Evolutionary conservation across 2,797 vertebrate genomes (phyloP), one percentile per base, ranked within the genome.

Genomic region (Avahi laniger): DNA sequence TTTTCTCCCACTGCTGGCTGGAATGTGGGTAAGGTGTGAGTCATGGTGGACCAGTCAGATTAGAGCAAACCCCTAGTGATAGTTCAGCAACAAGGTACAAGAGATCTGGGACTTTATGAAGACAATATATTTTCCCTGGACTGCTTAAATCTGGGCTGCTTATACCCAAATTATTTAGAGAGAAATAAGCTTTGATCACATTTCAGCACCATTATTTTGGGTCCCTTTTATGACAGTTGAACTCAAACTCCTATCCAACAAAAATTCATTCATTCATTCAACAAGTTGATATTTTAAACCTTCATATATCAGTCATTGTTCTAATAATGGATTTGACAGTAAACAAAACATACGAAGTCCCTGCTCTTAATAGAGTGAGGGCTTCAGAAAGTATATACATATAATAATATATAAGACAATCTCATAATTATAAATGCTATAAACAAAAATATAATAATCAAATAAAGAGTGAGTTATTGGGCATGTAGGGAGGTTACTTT

Each of bases 201-300:
- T 41, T 85, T 73, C 82, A 48, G 24, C 22, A 10, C 54, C 70
- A 73, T 89, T 61, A 67, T 65, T 89, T 75, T 54, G 24, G 2
- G 5, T 87, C 9, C 30, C 22, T 80, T 59, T 86, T 72, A 57
- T 57, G 43, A 18, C 24, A 65, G 38, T 1, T 65, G 38, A 93
- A 30, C 4, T 4, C 8, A 79, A 79, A 63, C 30, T 38, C 11
- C 38, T 41, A 65, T 70, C 52, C 46, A 91, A 91, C 10, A 59
- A 33, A 91, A 85, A 84, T 41, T 89, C 43, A 91, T 67, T 80
- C 41, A 54, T 63, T 70, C 57, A 91, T 72, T 79, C 82, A 94
- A 87, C 12, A 75, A 61, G 61, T 35, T 75, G n/a, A 28, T 46
- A 81, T n/a, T 89, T 91, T 91, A 87, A 50, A 52, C 38, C 72